Evolutionary conservation across 2,888 invertebrate genomes (phyloP).

Genomic region (Philereme vetulata): DNA sequence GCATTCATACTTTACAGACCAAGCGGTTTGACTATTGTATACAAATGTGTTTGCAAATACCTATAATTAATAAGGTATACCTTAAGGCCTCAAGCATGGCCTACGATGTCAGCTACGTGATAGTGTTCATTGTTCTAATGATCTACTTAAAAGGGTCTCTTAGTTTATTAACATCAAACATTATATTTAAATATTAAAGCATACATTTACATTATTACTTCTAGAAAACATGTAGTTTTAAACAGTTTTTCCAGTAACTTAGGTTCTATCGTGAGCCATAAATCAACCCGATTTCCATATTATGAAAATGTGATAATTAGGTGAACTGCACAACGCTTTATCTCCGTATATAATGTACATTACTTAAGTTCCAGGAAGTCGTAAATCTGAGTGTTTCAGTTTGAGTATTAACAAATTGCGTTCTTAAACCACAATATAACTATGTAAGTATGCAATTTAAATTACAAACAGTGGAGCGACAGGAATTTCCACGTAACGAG

Average conservation of each 20-base stretch:
- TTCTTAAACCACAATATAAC: constrained; percentile 74
- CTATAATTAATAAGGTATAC: too few relatives aligned
- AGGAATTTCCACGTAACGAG: constrained; percentile 35
- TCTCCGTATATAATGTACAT: constrained; percentile 26
- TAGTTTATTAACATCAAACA: too few relatives aligned
- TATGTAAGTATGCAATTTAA: constrained; percentile 76
- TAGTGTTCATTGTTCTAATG: too few relatives aligned
- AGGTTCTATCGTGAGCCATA: constrained; percentile 1
- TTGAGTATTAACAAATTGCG: constrained; percentile 69
- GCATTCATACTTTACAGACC: too few relatives aligned
- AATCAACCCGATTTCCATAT: constrained; percentile 16
- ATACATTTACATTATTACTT: too few relatives aligned
- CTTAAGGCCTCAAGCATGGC: too few relatives aligned
- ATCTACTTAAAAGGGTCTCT: too few relatives aligned
- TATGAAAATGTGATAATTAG: constrained; percentile 24
- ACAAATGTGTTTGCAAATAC: too few relatives aligned
- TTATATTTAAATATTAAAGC: too few relatives aligned
- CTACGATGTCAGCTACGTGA: too few relatives aligned
- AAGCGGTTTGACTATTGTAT: too few relatives aligned
- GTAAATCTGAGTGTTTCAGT: constrained; percentile 56
- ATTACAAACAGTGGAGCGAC: constrained; percentile 65
- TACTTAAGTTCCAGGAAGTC: constrained; percentile 38
- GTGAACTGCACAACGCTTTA: constrained; percentile 21
- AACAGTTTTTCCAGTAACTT: constrained; percentile 1
- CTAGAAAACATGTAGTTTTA: too few relatives aligned